These are phyloP conservation scores for Champsocephalus esox DNA, from an alignment of 2,797 vertebrate species.

Conservation along the genomic window DNA sequence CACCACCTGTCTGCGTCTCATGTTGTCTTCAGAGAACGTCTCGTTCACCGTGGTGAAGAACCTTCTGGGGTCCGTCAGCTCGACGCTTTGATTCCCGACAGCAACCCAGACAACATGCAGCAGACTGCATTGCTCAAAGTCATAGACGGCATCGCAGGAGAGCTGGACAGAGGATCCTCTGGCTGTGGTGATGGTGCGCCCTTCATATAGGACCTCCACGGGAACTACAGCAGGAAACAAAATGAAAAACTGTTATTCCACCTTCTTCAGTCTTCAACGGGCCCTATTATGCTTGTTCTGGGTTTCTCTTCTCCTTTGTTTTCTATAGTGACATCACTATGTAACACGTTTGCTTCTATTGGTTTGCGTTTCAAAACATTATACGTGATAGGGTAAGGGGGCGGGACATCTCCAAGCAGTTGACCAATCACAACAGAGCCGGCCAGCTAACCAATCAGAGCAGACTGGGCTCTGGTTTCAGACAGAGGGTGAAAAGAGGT, in stretches of 20 bases:
- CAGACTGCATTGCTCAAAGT: fast-evolving
- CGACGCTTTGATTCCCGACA: fast-evolving
- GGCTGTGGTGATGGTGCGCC: fast-evolving
- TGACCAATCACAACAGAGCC: too few relatives aligned
- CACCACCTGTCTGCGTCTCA: slow-evolving; percentile 30
- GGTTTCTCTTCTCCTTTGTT: too few relatives aligned
- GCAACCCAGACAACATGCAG: slow-evolving; percentile 29
- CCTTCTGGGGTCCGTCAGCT: slow-evolving; percentile 38
- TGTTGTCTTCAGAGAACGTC: fast-evolving
- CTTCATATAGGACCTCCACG: slow-evolving; percentile 1
- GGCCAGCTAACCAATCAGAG: too few relatives aligned
- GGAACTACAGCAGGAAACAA: background rate
- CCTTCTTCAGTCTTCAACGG: background rate
- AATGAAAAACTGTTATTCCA: background rate
- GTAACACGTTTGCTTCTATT: too few relatives aligned
- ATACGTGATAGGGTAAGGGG: too few relatives aligned
- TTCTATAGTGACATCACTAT: too few relatives aligned
- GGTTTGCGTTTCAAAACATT: too few relatives aligned
- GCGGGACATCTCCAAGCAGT: too few relatives aligned
- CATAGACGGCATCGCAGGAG: background rate
- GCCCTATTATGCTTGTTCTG: too few relatives aligned
- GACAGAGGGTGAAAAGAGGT: too few relatives aligned
- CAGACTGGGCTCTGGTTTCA: too few relatives aligned
- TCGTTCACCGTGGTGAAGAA: slow-evolving; percentile 65
- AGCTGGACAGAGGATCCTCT: slow-evolving; percentile 52